Conservation (phyloP, 2,797 vertebrate genomes). For the Syndactyla subalaris region DNA sequence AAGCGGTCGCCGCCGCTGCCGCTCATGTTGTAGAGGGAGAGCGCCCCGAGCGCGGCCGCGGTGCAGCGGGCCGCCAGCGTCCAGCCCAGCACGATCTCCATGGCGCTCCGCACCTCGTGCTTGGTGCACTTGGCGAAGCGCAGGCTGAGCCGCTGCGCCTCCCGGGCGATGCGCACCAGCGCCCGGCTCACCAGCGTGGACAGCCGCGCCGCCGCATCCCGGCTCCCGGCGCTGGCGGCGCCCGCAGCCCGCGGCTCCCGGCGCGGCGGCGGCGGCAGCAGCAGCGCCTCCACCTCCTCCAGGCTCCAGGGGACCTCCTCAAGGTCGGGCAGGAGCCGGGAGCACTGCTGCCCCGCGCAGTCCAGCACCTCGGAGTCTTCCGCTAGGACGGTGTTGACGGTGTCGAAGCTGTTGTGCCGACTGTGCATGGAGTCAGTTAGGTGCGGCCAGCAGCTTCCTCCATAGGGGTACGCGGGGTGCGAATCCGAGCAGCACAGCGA, state of each 20-base stretch:
- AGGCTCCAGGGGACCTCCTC: slow-evolving; percentile 98
- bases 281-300: slow-evolving; percentile 89
- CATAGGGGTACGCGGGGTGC: slow-evolving; percentile 86
- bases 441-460: slow-evolving; percentile 87
- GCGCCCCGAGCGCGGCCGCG: slow-evolving; percentile 86
- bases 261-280: slow-evolving; percentile 80
- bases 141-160: slow-evolving; percentile 93
- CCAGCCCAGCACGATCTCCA: slow-evolving; percentile 91
- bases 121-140: slow-evolving; percentile 96
- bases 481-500: slow-evolving; percentile 96
- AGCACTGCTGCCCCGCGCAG: slow-evolving; percentile 90
- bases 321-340: slow-evolving; percentile 96
- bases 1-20: slow-evolving; percentile 92
- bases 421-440: slow-evolving; percentile 96
- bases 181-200: slow-evolving; percentile 89
- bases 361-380: slow-evolving; percentile 97
- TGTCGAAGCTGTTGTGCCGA: slow-evolving; percentile 97
- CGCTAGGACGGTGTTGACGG: slow-evolving; percentile 95
- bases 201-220: slow-evolving; percentile 84
- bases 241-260: slow-evolving; percentile 68
- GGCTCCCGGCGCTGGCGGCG: neutral
- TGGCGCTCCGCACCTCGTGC: slow-evolving; percentile 94
- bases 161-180: slow-evolving; percentile 89
- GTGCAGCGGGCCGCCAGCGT: slow-evolving; percentile 87
- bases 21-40: slow-evolving; percentile 96